A percentile compares a stretch with the other conserved stretches of the same genome.
These are phyloP conservation scores for Ctenodactylus gundi DNA, from an alignment of 2,113 vertebrate genomes.

Conservation along the genomic window DNA sequence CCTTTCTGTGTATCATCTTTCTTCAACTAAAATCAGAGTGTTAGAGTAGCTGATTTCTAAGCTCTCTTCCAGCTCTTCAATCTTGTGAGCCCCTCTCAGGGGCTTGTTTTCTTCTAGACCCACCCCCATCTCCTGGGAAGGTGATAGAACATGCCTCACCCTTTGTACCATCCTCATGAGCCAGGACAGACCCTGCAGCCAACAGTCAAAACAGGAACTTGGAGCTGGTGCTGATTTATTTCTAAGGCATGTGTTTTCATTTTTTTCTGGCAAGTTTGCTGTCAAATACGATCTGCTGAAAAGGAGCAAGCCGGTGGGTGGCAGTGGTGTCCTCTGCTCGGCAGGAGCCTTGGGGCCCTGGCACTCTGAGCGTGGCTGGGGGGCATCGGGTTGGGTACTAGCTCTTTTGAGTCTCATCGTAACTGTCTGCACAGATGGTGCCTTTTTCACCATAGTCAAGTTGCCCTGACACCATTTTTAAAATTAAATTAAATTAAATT, in stretches of 20 bases:
- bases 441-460: neutral
- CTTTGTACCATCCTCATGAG: no score
- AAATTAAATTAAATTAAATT: no score
- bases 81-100: neutral
- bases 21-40: neutral
- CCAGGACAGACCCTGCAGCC: neutral
- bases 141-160: no score
- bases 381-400: neutral
- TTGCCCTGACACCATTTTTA: no score
- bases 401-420: neutral
- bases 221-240: slow-evolving; percentile 28
- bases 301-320: neutral
- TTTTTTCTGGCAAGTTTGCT: slow-evolving; percentile 37
- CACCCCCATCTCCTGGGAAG: no score
- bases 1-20: neutral
- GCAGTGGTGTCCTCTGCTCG: neutral
- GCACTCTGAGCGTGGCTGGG: neutral
- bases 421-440: neutral
- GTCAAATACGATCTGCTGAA: neutral
- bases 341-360: neutral
- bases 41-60: neutral
- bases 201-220: slow-evolving; percentile 17
- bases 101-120: neutral
- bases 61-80: neutral
- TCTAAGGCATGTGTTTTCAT: slow-evolving; percentile 29